These are phyloP conservation scores for Papilio demoleus DNA, from an alignment of 2,888 invertebrate species.

Conservation along the genomic window DNA sequence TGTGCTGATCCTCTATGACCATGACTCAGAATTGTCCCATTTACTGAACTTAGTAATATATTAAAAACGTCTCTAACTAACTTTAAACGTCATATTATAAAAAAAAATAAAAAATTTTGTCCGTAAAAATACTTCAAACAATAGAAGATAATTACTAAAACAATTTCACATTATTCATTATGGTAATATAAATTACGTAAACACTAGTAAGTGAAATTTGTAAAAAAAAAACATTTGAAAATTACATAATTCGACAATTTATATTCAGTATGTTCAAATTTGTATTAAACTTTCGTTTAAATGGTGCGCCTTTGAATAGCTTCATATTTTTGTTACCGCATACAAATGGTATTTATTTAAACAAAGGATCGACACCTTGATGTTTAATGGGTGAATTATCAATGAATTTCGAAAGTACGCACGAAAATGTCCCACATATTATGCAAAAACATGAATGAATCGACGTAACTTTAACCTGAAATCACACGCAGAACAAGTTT, in stretches of 20 bases:
- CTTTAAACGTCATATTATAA: not conserved
- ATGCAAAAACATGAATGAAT: constrained; percentile 29
- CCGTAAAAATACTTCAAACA: too few species aligned
- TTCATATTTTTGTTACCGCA: constrained; percentile 58
- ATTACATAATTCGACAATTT: constrained; percentile 67
- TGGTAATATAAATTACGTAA: constrained; percentile 8
- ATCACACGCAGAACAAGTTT: not conserved
- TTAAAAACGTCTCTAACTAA: too few species aligned
- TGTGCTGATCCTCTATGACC: too few species aligned
- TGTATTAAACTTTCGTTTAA: constrained; percentile 65
- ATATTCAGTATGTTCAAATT: constrained; percentile 57
- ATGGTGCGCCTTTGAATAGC: constrained; percentile 61
- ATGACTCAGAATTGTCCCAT: too few species aligned
- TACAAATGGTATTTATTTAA: constrained; percentile 64
- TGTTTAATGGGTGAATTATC: constrained; percentile 44
- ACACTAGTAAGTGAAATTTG: constrained; percentile 30
- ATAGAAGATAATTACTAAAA: not conserved
- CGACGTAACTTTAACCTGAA: constrained; percentile 9
- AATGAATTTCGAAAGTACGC: constrained; percentile 45
- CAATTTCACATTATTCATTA: constrained; percentile 7
- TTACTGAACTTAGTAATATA: too few species aligned
- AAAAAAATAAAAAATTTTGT: not conserved
- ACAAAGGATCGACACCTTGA: constrained; percentile 39
- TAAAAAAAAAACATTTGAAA: constrained; percentile 41
- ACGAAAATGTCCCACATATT: constrained; percentile 16